Evolutionary conservation across 2,888 invertebrate genomes (phyloP), one percentile per base, ranked within the genome.

Genomic region (Tinea pellionella): DNA sequence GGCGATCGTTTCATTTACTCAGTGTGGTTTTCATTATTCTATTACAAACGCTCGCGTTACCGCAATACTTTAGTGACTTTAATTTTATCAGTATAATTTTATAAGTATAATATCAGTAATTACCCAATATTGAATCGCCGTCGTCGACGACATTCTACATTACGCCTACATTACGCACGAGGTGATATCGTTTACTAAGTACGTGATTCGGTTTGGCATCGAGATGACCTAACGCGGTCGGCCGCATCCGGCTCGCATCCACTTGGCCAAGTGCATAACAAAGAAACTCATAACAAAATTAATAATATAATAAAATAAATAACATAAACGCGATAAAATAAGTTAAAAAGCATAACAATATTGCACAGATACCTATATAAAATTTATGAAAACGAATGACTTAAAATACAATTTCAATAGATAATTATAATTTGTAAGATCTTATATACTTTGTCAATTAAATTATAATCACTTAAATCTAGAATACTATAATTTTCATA

Each of bases 1-100:
- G 89, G 89, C 89, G 83, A 86, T 88, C 77, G 80, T 80, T 78
- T 82, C 80, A 75, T 80, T 80, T 77, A 83, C 82, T 84, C 82
- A 78, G 85, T 83, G 77, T 81, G 83, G 81, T 81, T 77, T 59
- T 77, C 77, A 77, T 77, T 77, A 74, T 71, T 80, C 77, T 82
- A 82, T 80, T 78, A 80, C 74, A 75, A 77, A 80, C 73, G 74
- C 78, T 75, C 75, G 82, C 81, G 78, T 82, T 73, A 72, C 74
- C 81, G 82, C 81, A 74, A 77, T 78, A 78, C 70, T 76, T 82
- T 78, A 79, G 73, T 72, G 76, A 72, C 70, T 77, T 78, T 78
- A 77, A 74, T 74, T 79, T 78, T 80, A 74, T 79, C 77, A 77
- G 78, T 82, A 80, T 81, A 81, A 80, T 80, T 80, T 77, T 77